Evolutionary conservation across 2,113 vertebrate species (phyloP), one percentile per base, ranked within the genome.

Genomic region (Harpagus bidentatus): DNA sequence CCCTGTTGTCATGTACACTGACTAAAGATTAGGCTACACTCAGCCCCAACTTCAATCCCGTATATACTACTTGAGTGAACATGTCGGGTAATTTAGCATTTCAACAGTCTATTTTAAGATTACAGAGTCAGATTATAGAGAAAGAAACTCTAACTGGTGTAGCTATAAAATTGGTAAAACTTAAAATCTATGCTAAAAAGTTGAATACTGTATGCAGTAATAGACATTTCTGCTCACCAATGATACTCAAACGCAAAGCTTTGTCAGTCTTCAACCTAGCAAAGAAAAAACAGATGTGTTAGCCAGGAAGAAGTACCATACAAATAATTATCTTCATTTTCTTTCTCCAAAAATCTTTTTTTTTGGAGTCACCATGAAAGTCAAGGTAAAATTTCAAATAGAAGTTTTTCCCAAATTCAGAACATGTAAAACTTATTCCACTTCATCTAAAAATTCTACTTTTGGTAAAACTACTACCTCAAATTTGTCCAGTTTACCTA

Each of bases 191-290:
- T 40, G 25, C 29, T 14, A 67, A 84, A 20, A 59, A 82, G 21
- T 7, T 73, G 38, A 88, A 45, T 31, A 55, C 3, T 80, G 10
- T 17, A 65, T 48, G 82, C 32, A 80, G 55, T 65, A 93, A 63
- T 0, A 66, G 5, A 72, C 42, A 32, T 71, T 95, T 78, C 48
- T 80, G 93, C 99, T 99, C 93, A 99, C 99, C 98, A 36, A 98
- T 97, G 96, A 98, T 90, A 94, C 96, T 99, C 62, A 99, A 98
- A 86, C 99, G 99, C n/a, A 98, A 95, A 16, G 99, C 99, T 95
- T 99, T 99, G 85, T 99, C 99, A 97, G 95, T 98, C 96, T 99
- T 99, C 90, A 98, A 93, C 95, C 99, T 97, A 82, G 59, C 59
- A 96, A 20, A 97, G 82, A 69, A 97, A 76, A 93, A 14, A 23